phyloP scores from a whole-genome alignment of 1,140 invertebrate species.

The Mylabris phalerata region DNA sequence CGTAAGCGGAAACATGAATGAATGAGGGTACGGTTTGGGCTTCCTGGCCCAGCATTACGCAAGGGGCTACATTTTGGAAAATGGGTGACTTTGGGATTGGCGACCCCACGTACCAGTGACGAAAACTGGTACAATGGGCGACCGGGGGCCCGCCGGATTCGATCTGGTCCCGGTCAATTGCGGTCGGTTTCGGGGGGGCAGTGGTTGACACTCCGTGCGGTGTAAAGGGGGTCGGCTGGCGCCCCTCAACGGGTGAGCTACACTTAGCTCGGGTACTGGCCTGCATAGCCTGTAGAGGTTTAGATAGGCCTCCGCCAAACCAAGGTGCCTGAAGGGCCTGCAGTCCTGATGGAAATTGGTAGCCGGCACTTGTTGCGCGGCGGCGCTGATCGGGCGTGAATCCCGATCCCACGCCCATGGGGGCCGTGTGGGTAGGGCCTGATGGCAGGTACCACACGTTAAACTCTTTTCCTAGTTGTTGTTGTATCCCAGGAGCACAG shows the following conservation, averaged over 20 bases:
- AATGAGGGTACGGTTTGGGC: not conserved
- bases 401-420: not conserved
- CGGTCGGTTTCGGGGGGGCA: no score
- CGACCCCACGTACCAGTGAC: no score
- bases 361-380: no score
- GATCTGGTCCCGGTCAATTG: no score
- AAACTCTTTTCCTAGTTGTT: conserved; percentile 20
- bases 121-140: no score
- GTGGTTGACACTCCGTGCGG: no score
- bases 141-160: no score
- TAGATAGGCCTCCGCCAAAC: not conserved
- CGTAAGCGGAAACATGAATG: no score
- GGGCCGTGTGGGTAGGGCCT: conserved; percentile 2
- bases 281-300: not conserved
- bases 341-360: no score
- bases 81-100: no score
- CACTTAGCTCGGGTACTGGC: not conserved
- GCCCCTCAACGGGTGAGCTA: not conserved
- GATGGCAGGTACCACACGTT: conserved; percentile 31
- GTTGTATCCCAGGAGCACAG: not conserved
- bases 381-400: not conserved
- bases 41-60: no score
- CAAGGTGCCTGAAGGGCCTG: not conserved
- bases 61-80: no score
- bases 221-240: not conserved